These are phyloP conservation scores for Onychomys arenicola DNA, from an alignment of 2,797 vertebrate species.

Conservation along the genomic window DNA sequence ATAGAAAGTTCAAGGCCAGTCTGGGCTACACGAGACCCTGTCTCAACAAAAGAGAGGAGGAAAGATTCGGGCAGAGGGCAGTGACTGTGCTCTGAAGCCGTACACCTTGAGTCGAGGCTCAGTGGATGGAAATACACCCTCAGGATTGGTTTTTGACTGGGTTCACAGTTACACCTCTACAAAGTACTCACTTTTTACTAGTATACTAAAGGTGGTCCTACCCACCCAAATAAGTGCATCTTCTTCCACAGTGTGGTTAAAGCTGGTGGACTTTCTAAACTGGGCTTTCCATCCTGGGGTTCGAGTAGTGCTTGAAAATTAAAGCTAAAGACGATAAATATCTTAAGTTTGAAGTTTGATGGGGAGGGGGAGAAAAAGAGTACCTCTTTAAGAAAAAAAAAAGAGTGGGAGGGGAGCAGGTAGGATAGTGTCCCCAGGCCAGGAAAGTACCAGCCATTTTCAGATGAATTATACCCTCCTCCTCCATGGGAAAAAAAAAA, in stretches of 20 bases:
- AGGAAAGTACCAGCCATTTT: slow-evolving; percentile 84
- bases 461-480: slow-evolving; percentile 83
- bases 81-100: not conserved
- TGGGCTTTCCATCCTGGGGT: slow-evolving; percentile 3
- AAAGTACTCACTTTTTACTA: not conserved
- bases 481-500: slow-evolving; percentile 81
- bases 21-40: not conserved
- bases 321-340: slow-evolving; percentile 66
- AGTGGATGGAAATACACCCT: not conserved
- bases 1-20: not conserved
- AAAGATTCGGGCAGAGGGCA: not conserved
- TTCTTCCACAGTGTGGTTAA: slow-evolving; percentile 47
- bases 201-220: not conserved
- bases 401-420: not conserved
- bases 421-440: slow-evolving; percentile 80
- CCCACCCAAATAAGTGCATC: not conserved
- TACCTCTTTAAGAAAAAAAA: slow-evolving; percentile 52
- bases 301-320: slow-evolving; percentile 4
- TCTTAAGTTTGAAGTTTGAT: slow-evolving; percentile 72
- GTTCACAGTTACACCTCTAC: not conserved
- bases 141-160: not conserved
- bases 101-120: not conserved
- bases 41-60: not conserved
- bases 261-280: not conserved
- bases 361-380: not conserved